Conservation (phyloP, 2,113 vertebrate genomes). For the Phaethon lepturus region DNA sequence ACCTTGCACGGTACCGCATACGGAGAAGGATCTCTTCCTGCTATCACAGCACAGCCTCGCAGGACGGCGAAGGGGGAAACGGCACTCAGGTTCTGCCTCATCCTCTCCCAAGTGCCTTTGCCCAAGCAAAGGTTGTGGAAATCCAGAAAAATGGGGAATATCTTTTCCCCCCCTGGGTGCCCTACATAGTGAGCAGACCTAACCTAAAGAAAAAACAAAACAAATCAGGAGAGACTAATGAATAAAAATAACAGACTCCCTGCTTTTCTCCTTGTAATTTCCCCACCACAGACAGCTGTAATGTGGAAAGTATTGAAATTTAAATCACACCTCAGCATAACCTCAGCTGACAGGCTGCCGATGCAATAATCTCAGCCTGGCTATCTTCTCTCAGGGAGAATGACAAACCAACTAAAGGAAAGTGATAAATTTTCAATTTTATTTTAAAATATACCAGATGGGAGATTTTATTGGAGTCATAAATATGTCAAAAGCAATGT, state of each 20-base stretch:
- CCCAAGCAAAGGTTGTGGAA: not conserved
- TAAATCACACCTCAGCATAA: conserved; percentile 75
- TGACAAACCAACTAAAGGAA: conserved; percentile 71
- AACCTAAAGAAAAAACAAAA: conserved; percentile 22
- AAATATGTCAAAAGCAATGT: conserved; percentile 83
- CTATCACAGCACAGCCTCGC: not conserved
- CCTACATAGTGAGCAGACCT: not conserved
- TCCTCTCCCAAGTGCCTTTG: not conserved
- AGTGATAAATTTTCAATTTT: conserved; percentile 84
- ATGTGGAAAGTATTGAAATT: conserved; percentile 76
- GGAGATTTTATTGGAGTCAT: conserved; percentile 84
- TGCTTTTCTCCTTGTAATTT: conserved; percentile 51
- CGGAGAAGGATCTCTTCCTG: not conserved
- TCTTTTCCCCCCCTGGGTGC: not conserved
- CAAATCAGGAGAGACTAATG: conserved; percentile 31
- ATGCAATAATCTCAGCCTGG: conserved; percentile 71
- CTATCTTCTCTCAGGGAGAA: conserved; percentile 75
- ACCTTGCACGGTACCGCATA: not conserved
- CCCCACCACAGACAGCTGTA: conserved; percentile 68
- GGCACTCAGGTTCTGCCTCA: not conserved
- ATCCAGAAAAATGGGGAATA: not conserved
- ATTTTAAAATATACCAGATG: conserved; percentile 86
- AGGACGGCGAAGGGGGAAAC: not conserved
- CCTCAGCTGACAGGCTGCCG: conserved; percentile 61
- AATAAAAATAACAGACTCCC: conserved; percentile 50